These are phyloP conservation scores for Bubo scandiacus DNA, from an alignment of 2,113 vertebrate genomes.

Conservation along the genomic window DNA sequence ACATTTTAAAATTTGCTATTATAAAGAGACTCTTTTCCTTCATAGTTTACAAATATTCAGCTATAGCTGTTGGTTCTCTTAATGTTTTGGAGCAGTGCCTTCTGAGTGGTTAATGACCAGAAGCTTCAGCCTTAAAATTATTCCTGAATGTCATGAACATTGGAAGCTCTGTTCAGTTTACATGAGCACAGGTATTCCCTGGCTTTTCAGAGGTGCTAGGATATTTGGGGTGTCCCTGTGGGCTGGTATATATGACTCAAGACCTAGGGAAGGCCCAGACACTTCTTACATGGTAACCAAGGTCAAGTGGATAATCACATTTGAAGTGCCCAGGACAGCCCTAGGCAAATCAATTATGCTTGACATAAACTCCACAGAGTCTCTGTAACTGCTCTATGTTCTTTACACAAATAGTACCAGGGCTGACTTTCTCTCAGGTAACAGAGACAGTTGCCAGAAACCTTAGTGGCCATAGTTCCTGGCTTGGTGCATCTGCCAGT, in stretches of 20 bases:
- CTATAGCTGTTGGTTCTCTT: not conserved
- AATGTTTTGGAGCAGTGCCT: not conserved
- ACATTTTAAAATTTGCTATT: not conserved
- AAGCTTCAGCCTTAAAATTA: not conserved
- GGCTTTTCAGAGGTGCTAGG: not conserved
- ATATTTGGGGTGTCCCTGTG: not conserved
- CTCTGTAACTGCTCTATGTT: not conserved
- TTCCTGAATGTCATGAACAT: not conserved
- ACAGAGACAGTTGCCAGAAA: not conserved
- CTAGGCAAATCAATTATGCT: not conserved
- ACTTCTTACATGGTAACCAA: not conserved
- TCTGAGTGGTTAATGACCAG: not conserved
- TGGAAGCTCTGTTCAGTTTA: not conserved
- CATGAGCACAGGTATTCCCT: not conserved
- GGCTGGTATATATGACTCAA: not conserved
- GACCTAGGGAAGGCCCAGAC: fast-evolving
- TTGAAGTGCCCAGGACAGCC: not conserved
- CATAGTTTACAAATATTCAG: not conserved
- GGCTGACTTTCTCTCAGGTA: not conserved
- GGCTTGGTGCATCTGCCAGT: not conserved
- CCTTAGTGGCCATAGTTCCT: not conserved
- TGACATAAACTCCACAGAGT: not conserved
- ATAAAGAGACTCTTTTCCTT: not conserved
- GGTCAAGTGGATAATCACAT: not conserved
- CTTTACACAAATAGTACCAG: not conserved